phyloP scores from a whole-genome alignment of 2,797 vertebrate genomes.

The Anguilla anguilla region DNA sequence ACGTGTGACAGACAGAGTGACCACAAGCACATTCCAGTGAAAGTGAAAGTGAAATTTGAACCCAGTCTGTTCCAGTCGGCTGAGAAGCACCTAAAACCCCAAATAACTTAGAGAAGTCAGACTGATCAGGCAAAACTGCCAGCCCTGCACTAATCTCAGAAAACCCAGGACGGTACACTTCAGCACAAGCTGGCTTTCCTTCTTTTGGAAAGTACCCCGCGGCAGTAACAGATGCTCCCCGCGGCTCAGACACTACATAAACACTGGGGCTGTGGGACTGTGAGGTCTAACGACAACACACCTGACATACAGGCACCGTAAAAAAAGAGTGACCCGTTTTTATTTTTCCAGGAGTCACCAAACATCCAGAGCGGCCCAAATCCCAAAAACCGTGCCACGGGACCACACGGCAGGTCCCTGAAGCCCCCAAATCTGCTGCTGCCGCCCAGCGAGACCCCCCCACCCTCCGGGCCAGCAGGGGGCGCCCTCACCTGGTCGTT shows the following conservation, averaged over 20 bases:
- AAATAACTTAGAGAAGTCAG: not conserved
- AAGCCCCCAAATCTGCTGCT: not conserved
- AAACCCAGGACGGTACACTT: not conserved
- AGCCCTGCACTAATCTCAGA: not conserved
- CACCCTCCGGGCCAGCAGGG: too few relatives aligned
- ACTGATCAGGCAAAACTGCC: not conserved
- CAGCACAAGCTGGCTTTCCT: not conserved
- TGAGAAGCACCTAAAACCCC: not conserved
- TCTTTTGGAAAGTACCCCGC: not conserved
- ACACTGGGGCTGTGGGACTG: not conserved
- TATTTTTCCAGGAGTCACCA: too few relatives aligned
- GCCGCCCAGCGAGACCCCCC: too few relatives aligned
- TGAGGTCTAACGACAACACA: not conserved
- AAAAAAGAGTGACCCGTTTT: too few relatives aligned
- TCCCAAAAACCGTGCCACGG: too few relatives aligned
- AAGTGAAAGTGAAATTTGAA: not conserved
- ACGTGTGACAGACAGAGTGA: not conserved
- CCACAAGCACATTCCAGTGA: not conserved
- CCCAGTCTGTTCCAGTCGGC: not conserved
- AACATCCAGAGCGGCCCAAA: too few relatives aligned
- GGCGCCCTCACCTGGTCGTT: conserved; percentile 95
- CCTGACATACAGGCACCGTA: not conserved
- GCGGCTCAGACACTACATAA: not conserved
- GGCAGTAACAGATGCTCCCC: not conserved
- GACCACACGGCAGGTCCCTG: not conserved